Conservation (phyloP, 92 coral and sea anemone genomes). For the Paramuricea clavata region DNA sequence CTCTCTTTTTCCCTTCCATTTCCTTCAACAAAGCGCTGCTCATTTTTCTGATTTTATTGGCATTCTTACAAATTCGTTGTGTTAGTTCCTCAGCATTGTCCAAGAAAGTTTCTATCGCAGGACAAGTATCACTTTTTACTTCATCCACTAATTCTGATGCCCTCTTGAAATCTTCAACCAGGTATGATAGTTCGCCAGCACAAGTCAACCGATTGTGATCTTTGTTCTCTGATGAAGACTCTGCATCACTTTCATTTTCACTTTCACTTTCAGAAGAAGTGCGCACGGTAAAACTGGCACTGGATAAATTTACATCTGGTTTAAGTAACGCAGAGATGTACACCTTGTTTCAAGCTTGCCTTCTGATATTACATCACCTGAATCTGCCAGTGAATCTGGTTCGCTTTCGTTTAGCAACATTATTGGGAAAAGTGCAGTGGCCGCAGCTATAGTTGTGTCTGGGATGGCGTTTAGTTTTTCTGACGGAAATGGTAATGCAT, state of each 20-base stretch:
- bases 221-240: neutral
- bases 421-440: neutral
- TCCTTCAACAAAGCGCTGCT: neutral
- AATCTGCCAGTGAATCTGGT: neutral
- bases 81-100: constrained; percentile 16
- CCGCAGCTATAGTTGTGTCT: neutral
- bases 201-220: constrained; percentile 19
- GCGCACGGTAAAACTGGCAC: neutral
- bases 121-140: constrained; percentile 4
- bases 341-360: neutral
- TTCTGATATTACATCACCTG: neutral
- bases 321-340: neutral
- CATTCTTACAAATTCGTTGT: neutral
- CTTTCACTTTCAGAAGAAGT: neutral
- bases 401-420: neutral
- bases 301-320: neutral
- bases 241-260: too few relatives aligned
- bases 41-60: neutral
- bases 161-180: neutral
- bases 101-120: constrained; percentile 9
- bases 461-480: neutral
- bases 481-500: neutral
- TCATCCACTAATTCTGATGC: neutral
- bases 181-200: constrained; percentile 20
- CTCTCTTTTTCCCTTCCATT: neutral